Conservation (phyloP, 2,888 invertebrate species). For the Cartodere bifasciata region DNA sequence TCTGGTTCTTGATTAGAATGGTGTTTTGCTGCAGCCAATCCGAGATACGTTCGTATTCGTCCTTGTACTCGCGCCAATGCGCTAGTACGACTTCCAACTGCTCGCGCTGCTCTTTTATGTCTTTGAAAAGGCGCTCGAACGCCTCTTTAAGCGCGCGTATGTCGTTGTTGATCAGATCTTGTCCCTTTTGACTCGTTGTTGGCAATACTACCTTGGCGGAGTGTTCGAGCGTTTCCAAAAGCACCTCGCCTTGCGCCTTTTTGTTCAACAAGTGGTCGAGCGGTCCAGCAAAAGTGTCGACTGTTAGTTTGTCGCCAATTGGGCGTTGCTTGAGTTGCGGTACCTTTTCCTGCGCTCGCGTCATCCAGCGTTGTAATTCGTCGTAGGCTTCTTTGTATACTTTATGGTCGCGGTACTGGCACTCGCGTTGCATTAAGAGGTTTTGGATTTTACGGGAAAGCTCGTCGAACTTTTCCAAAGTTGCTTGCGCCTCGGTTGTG, state of each 20-base stretch:
- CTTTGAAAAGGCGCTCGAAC: conserved; percentile 73
- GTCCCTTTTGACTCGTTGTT: conserved; percentile 69
- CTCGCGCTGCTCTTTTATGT: conserved; percentile 73
- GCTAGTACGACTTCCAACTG: conserved; percentile 68
- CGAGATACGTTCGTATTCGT: conserved; percentile 80
- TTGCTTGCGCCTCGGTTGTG: conserved; percentile 73
- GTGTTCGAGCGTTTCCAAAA: conserved; percentile 77
- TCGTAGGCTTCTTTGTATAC: conserved; percentile 85
- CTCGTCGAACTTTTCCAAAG: conserved; percentile 70
- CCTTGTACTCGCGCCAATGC: conserved; percentile 84
- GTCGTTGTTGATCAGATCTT: conserved; percentile 69
- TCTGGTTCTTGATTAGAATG: conserved; percentile 80
- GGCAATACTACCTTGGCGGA: conserved; percentile 78
- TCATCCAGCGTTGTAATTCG: conserved; percentile 79
- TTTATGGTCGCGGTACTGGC: conserved; percentile 78
- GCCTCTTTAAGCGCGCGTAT: conserved; percentile 74
- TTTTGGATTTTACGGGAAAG: conserved; percentile 66
- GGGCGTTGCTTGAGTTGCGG: conserved; percentile 76
- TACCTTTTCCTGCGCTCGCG: conserved; percentile 76
- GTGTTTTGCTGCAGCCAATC: conserved; percentile 91
- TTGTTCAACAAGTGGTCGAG: conserved; percentile 76
- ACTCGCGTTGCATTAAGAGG: conserved; percentile 64
- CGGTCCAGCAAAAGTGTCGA: conserved; percentile 81
- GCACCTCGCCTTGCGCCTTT: conserved; percentile 78
- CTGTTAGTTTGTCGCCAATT: conserved; percentile 73